A percentile compares a stretch with the other conserved stretches of the same genome.
These are phyloP conservation scores for Megastigmus dorsalis DNA, from an alignment of 2,888 invertebrate species.

Conservation along the genomic window DNA sequence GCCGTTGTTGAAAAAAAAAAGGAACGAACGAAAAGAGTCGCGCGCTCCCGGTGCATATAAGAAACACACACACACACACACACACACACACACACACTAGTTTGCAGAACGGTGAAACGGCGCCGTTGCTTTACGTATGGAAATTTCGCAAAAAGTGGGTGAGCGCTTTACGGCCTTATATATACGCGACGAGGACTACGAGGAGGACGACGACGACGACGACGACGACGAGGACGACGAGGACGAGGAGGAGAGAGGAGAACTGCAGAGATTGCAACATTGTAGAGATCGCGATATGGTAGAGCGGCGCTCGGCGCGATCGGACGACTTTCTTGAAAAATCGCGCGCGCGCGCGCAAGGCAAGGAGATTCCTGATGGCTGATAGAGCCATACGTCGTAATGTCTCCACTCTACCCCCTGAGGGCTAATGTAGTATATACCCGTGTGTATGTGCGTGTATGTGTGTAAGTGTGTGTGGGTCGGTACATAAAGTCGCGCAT, in stretches of 20 bases:
- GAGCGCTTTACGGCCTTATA: constrained; percentile 34
- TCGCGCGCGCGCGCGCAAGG: no score
- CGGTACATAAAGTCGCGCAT: not conserved
- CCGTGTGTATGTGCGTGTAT: no score
- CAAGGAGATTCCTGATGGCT: constrained; percentile 30
- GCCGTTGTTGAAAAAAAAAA: constrained; percentile 2
- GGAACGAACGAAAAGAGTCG: constrained; percentile 25
- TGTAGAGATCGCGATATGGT: constrained; percentile 22
- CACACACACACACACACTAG: no score
- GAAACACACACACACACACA: constrained; percentile 11
- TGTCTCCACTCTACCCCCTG: not conserved
- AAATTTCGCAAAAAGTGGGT: constrained; percentile 48
- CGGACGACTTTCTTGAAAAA: constrained; percentile 8
- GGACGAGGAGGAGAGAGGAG: no score
- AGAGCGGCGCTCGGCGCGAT: not conserved
- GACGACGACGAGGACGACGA: no score
- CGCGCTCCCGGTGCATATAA: not conserved
- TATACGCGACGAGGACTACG: no score
- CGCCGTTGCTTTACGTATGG: constrained; percentile 22
- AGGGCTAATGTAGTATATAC: not conserved
- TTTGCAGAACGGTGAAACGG: not conserved
- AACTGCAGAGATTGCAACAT: constrained; percentile 12
- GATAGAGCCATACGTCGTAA: constrained; percentile 51
- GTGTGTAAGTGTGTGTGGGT: no score
- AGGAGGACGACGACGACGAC: no score